Conservation (phyloP, 2,113 vertebrate genomes). For the Apistogramma diplotaenia region DNA sequence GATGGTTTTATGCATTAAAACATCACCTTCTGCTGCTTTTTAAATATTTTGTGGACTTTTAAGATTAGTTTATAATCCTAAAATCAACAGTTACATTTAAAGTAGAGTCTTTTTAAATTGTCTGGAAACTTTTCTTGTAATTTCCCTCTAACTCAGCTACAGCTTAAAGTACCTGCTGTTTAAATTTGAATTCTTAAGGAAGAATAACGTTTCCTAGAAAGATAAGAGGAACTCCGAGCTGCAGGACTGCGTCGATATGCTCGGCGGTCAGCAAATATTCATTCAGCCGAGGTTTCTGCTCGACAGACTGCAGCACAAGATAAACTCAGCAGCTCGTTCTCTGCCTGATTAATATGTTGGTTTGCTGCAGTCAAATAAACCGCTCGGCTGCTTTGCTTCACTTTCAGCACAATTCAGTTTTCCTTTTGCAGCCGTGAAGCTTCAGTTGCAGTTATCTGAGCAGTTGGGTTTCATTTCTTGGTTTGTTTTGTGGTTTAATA, state of each 20-base stretch:
- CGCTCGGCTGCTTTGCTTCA: neutral
- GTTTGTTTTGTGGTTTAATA: rapidly evolving
- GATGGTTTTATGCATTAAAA: neutral
- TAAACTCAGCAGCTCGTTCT: neutral
- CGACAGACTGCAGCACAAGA: neutral
- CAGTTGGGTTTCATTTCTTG: neutral
- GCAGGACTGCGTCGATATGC: neutral
- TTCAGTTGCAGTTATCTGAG: neutral
- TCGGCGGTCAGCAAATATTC: neutral
- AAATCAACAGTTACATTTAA: neutral
- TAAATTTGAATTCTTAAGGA: neutral
- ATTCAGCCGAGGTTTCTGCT: neutral
- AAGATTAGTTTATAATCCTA: neutral
- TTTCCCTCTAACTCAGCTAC: neutral
- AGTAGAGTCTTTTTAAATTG: neutral
- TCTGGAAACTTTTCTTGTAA: neutral
- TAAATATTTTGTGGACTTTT: neutral
- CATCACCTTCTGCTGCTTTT: neutral
- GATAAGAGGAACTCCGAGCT: neutral
- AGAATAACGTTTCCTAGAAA: neutral
- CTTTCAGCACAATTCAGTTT: neutral
- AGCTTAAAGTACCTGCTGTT: neutral
- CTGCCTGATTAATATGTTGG: neutral
- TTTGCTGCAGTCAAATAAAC: neutral
- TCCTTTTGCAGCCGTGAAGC: neutral